phyloP scores from a whole-genome alignment of 2,888 invertebrate genomes.

The Cheilosia soror region DNA sequence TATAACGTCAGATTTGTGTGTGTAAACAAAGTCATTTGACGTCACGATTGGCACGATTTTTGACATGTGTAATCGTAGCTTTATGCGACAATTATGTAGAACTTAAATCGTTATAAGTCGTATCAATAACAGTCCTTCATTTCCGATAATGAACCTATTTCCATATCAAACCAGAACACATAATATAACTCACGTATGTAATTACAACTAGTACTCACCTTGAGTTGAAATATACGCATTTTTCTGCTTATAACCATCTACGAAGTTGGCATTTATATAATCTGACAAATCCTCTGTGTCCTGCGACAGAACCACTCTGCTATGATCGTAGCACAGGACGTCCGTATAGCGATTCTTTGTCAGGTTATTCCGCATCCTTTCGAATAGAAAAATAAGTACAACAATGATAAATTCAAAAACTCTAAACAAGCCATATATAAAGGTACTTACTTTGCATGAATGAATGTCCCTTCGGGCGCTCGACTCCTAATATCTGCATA shows the following conservation, averaged over 20 bases:
- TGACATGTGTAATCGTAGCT: too few relatives aligned
- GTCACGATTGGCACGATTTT: too few relatives aligned
- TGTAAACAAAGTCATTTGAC: too few relatives aligned
- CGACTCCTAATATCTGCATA: constrained; percentile 94
- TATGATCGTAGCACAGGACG: constrained; percentile 97
- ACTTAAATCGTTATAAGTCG: too few relatives aligned
- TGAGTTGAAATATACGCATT: constrained; percentile 99
- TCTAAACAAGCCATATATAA: not conserved
- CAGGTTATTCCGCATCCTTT: constrained; percentile 88
- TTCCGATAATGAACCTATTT: not conserved
- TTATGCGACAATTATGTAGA: too few relatives aligned
- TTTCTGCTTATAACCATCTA: constrained; percentile 98
- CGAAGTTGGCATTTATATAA: constrained; percentile 99
- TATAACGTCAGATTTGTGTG: too few relatives aligned
- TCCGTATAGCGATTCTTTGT: constrained; percentile 97
- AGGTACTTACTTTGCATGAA: constrained; percentile 90
- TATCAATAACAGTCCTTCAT: too few relatives aligned
- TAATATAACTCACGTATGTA: too few relatives aligned
- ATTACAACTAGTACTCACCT: constrained; percentile 86
- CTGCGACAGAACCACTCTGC: constrained; percentile 93
- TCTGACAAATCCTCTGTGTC: constrained; percentile 92
- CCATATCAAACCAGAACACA: not conserved
- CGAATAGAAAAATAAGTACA: constrained; percentile 74
- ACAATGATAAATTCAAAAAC: not conserved
- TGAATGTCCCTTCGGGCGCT: constrained; percentile 94